Base-by-base conservation (phyloP, 2,113 vertebrate species). In the Aegithalos caudatus region DNA sequence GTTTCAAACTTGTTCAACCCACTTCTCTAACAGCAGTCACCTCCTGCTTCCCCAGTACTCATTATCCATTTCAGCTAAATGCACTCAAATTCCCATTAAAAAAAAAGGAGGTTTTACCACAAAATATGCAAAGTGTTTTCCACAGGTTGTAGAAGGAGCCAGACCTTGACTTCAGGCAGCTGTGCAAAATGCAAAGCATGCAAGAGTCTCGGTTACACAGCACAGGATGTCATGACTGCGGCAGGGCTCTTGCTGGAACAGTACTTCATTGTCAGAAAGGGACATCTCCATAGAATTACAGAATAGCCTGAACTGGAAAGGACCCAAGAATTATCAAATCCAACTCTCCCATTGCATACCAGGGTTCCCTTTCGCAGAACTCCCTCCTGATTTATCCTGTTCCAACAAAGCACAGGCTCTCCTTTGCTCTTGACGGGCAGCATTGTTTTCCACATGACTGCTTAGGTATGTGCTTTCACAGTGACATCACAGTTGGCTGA, bases 51-150 rank as follows among this genome's bases (percentile, higher is more conserved):
- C 67, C 89, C 80, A 64, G 76, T 24, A 44, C 73, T 92, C 90
- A 88, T 83, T 84, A 91, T 62, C 64, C 64, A 73, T 92, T 92
- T 81, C 94, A 96, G 71, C 76, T 93, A 92, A 96, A 97, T 4
- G 17, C 69, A 95, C 21, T 92, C 74, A 97, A 45, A 31, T 24
- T 56, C 28, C 20, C 44, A 28, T 14, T 40, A 24, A 33, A 64
- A 51, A 38, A 7, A 42, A 50, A 9, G 21, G 19, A n/a, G 0
- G 2, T 92, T 95, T 98, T 97, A 98, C 97, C 97, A 98, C 94
- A 96, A 87, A 96, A 72, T 95, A 78, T 69, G 91, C 94, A 67
- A 98, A 98, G 57, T 10, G 21, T 95, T 98, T 97, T 97, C 97
- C 97, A 82, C 64, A 92, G 89, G 92, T 97, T 82, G 95, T 90